These are phyloP conservation scores for Clanis bilineata DNA, from an alignment of 2,888 invertebrate species.

Conservation along the genomic window DNA sequence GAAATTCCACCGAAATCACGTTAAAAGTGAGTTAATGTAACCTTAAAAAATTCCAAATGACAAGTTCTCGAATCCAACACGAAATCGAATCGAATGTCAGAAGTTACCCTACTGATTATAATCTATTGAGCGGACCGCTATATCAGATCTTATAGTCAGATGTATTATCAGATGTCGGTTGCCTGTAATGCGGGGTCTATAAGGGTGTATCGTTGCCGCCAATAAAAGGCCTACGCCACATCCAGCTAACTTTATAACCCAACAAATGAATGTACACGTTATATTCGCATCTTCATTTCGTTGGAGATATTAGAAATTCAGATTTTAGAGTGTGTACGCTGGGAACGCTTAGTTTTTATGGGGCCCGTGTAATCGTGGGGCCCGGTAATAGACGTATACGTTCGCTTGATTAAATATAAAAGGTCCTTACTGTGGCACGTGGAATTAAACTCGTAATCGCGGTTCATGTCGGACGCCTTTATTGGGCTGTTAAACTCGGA, in stretches of 20 bases:
- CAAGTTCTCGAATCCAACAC: no score
- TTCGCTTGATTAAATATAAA: slow-evolving; percentile 34
- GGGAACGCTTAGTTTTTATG: slow-evolving; percentile 66
- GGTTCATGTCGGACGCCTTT: slow-evolving; percentile 15
- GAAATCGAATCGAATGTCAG: no score
- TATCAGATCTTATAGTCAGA: no score
- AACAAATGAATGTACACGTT: slow-evolving; percentile 59
- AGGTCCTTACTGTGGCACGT: background rate
- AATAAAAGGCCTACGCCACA: no score
- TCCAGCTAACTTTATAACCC: slow-evolving; percentile 44
- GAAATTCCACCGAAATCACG: no score
- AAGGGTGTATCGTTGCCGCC: no score
- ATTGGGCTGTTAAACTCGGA: slow-evolving; percentile 32
- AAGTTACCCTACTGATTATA: no score
- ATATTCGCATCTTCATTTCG: slow-evolving; percentile 71
- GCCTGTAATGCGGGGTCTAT: no score
- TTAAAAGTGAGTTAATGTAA: no score
- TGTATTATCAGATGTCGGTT: no score
- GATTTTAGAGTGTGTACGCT: slow-evolving; percentile 60
- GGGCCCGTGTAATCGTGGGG: slow-evolving; percentile 39
- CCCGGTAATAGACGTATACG: slow-evolving; percentile 41
- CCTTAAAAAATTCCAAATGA: no score
- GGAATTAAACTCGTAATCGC: slow-evolving; percentile 10
- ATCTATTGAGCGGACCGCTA: no score
- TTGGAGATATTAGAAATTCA: slow-evolving; percentile 74